These are phyloP conservation scores for Bubalus kerabau DNA, from an alignment of 2,113 vertebrate genomes.

Conservation along the genomic window DNA sequence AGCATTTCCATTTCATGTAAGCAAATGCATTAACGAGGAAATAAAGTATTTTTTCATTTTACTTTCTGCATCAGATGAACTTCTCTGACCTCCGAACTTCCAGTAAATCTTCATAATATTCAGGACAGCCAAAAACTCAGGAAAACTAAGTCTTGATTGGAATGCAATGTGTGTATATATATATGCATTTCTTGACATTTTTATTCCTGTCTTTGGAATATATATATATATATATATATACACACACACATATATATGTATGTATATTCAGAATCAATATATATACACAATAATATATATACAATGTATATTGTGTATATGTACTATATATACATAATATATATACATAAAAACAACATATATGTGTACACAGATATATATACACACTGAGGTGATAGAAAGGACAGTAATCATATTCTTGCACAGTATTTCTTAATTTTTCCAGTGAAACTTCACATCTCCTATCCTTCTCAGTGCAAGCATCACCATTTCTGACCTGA, in stretches of 20 bases:
- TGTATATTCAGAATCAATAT: not conserved
- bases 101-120: slow-evolving; percentile 59
- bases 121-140: slow-evolving; percentile 62
- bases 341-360: not conserved
- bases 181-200: not conserved
- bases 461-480: not conserved
- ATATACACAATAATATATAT: not conserved
- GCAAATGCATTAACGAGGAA: not conserved
- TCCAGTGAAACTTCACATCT: not conserved
- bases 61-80: not conserved
- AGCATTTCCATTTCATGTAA: not conserved
- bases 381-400: slow-evolving; percentile 15
- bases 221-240: not conserved
- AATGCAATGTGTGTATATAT: not conserved
- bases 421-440: not conserved
- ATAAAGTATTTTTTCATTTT: slow-evolving; percentile 56
- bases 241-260: not conserved
- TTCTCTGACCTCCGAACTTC: slow-evolving; percentile 53
- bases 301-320: not conserved
- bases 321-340: not conserved
- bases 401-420: slow-evolving; percentile 21
- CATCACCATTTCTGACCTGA: not conserved
- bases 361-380: not conserved
- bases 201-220: not conserved
- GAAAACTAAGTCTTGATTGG: slow-evolving; percentile 54